Evolutionary conservation across 2,888 invertebrate genomes (phyloP).

Genomic region (Portevinia maculata): DNA sequence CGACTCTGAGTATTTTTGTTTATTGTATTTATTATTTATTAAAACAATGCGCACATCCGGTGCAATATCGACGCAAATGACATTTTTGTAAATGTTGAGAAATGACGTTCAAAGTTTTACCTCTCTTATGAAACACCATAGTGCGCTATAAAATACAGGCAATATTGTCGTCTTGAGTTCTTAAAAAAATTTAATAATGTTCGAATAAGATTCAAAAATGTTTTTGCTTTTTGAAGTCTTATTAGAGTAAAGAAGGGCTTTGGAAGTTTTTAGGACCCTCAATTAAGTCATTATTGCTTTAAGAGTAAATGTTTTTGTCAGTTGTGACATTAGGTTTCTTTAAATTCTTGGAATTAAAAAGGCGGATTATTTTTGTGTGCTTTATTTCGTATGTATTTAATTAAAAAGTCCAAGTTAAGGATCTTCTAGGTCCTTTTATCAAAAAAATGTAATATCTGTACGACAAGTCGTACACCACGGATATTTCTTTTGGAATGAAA

Average conservation of each 20-base stretch:
- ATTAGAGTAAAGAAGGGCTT: slow-evolving; percentile 23
- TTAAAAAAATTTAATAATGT: slow-evolving; percentile 12
- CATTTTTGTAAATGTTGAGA: slow-evolving; percentile 13
- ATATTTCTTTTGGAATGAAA: no score
- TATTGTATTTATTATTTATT: no score
- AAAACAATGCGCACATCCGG: slow-evolving; percentile 11
- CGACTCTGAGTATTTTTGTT: no score
- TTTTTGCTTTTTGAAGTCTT: slow-evolving; percentile 19
- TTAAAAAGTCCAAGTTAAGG: no score
- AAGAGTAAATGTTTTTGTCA: slow-evolving; percentile 15
- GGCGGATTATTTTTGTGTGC: slow-evolving; percentile 10
- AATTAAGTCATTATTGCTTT: slow-evolving; percentile 14
- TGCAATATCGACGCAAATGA: slow-evolving; percentile 12
- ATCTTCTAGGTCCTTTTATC: no score
- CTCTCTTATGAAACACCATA: slow-evolving; percentile 9
- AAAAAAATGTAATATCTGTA: no score
- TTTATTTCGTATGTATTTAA: slow-evolving; percentile 22
- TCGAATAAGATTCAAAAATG: slow-evolving; percentile 13
- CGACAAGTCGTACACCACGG: no score
- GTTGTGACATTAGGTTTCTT: slow-evolving; percentile 17
- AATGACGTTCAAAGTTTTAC: slow-evolving; percentile 14
- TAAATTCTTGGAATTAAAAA: slow-evolving; percentile 12
- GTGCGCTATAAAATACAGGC: slow-evolving; percentile 12
- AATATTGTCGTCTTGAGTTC: slow-evolving; percentile 15
- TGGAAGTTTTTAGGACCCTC: slow-evolving; percentile 2